phyloP scores from a whole-genome alignment of 2,113 vertebrate genomes.

The Brachyhypopomus gauderio region DNA sequence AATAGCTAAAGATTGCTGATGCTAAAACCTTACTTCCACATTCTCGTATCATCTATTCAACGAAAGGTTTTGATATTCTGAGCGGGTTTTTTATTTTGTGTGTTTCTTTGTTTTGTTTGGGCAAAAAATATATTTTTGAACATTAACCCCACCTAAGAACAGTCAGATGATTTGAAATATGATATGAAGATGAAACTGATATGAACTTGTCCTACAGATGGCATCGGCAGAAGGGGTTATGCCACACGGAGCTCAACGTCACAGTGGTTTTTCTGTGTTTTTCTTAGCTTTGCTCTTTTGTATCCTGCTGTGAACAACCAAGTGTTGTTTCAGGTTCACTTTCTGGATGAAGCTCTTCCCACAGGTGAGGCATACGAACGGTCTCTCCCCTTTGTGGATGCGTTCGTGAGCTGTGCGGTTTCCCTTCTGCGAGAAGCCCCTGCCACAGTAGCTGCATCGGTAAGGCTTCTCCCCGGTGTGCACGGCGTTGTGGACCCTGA shows the following conservation, averaged over 20 bases:
- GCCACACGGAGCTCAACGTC: not conserved
- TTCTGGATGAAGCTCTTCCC: slow-evolving; percentile 68
- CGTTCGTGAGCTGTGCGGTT: slow-evolving; percentile 69
- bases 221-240: not conserved
- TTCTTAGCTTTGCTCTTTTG: slow-evolving; percentile 16
- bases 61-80: not conserved
- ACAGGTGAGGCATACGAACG: slow-evolving; percentile 64
- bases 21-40: slow-evolving; percentile 8
- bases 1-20: slow-evolving; percentile 8
- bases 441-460: slow-evolving; percentile 60
- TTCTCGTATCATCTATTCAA: not conserved
- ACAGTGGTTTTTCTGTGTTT: slow-evolving; percentile 9
- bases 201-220: not conserved
- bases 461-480: slow-evolving; percentile 55
- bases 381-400: slow-evolving; percentile 69
- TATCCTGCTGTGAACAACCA: slow-evolving; percentile 55
- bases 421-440: slow-evolving; percentile 64
- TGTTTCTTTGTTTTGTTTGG: too few relatives aligned
- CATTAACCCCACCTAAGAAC: not conserved
- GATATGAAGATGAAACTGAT: not conserved
- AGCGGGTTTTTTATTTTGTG: not conserved
- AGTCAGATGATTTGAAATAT: not conserved
- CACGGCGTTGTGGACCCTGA: slow-evolving; percentile 45
- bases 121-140: too few relatives aligned
- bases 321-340: slow-evolving; percentile 67